A percentile compares a stretch with the other conserved stretches of the same genome.
Evolutionary conservation across 2,797 vertebrate genomes (phyloP).

Genomic region (Menidia menidia): DNA sequence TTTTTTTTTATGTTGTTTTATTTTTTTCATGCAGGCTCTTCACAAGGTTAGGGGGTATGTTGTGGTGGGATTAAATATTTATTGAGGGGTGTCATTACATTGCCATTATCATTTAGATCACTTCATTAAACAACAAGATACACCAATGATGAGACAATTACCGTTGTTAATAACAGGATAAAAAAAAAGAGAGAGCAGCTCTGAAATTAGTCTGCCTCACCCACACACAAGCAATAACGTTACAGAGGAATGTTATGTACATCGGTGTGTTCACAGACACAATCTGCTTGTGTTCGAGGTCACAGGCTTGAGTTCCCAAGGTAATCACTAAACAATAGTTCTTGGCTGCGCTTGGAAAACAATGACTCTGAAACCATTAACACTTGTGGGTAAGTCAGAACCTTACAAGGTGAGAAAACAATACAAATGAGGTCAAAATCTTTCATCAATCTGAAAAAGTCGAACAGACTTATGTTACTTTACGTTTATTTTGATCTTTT

Average conservation of each 20-base stretch:
- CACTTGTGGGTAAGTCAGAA: slow-evolving; percentile 7
- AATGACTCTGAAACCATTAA: slow-evolving; percentile 43
- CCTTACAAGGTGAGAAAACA: neutral
- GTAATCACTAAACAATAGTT: slow-evolving; percentile 50
- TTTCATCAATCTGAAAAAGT: neutral
- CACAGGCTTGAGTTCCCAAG: slow-evolving; percentile 49
- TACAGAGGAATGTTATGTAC: slow-evolving; percentile 8
- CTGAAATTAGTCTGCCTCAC: slow-evolving; percentile 43
- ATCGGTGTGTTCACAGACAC: neutral
- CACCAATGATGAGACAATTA: slow-evolving; percentile 81
- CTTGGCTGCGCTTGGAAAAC: slow-evolving; percentile 41
- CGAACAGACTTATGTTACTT: neutral
- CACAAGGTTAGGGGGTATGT: slow-evolving; percentile 78
- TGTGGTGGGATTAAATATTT: slow-evolving; percentile 85
- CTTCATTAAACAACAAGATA: slow-evolving; percentile 85
- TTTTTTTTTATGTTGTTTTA: slow-evolving; percentile 7
- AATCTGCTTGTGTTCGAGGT: slow-evolving; percentile 45
- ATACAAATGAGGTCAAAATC: slow-evolving; percentile 2
- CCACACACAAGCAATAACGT: neutral
- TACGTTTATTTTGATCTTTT: too few relatives aligned
- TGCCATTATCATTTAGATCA: slow-evolving; percentile 86
- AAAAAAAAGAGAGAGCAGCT: slow-evolving; percentile 48
- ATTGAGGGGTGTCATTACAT: slow-evolving; percentile 82
- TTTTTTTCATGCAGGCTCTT: slow-evolving; percentile 32
- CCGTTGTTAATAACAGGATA: slow-evolving; percentile 76